Base-by-base conservation (phyloP, 2,888 invertebrate genomes). In the Scrobipalpa costella region DNA sequence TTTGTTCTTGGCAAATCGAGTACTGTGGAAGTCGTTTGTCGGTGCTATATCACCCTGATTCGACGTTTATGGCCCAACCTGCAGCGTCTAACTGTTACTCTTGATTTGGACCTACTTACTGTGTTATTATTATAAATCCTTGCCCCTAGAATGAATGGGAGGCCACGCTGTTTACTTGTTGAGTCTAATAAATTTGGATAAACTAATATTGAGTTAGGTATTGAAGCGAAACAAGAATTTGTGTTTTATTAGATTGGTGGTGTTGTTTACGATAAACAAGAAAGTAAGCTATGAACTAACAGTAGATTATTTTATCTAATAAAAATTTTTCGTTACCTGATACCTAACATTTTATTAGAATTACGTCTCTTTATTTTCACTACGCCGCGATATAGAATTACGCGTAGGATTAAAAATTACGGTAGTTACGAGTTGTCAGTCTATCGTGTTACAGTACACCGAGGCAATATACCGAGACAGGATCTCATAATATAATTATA, bases 1-100 rank as follows among this genome's bases (percentile, higher is more conserved):
- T 88, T 88, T 89, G 89, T 90, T 90, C 88, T 88, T 85, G 81
- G 78, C 83, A 85, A 88, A 88, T 88, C 86, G 88, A 88, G 85
- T 86, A 83, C 84, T 77, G 34, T 49, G 59, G 78, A 72, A 80
- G 84, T 81, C 86, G 86, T 88, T 88, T 88, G 86, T 87, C 87
- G 87, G 79, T 79, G 81, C 84, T 90, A 89, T 87, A 87, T 87
- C 86, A 86, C 82, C 80, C 81, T 88, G 88, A 90, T 88, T 86
- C 86, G 90, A 90, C 90, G 78, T 90, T 90, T 87, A 89, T 85
- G 73, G 86, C 79, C 79, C 78, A 74, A 75, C 75, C 81, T 80
- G 81, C 77, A 79, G 75, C 76, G 72, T 79, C 77, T 77, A 74
- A 76, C 77, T 75, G 78, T 78, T 78, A 77, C 78, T 81, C 80